phyloP scores from a whole-genome alignment of 2,113 vertebrate genomes.

The Scophthalmus maximus region DNA sequence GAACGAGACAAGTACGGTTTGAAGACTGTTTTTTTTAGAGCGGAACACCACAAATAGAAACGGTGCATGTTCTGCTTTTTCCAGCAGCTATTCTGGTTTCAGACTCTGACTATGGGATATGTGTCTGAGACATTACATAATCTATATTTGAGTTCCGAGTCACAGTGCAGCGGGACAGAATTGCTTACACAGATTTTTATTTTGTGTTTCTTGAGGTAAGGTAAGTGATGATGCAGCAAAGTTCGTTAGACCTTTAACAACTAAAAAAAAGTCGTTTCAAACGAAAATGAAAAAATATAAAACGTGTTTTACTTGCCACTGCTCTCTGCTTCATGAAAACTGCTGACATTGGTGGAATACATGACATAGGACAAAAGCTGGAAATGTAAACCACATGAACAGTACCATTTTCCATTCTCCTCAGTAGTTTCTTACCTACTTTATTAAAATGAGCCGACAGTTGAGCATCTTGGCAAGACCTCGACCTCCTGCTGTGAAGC shows the following conservation, averaged over 20 bases:
- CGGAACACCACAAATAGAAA: constrained; percentile 43
- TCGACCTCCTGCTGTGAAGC: constrained; percentile 7
- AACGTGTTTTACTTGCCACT: background rate
- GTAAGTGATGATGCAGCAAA: constrained; percentile 39
- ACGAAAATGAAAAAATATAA: constrained; percentile 9
- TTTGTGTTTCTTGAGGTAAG: constrained; percentile 25
- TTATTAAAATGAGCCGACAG: constrained; percentile 3
- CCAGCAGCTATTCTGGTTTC: constrained; percentile 53
- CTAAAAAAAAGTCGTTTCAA: background rate
- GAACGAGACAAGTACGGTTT: constrained; percentile 42
- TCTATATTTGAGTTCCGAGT: constrained; percentile 33
- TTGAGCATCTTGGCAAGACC: background rate
- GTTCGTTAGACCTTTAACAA: no score
- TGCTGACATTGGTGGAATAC: constrained; percentile 27
- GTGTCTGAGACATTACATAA: constrained; percentile 57
- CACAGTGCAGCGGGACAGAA: constrained; percentile 30
- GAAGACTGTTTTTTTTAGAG: constrained; percentile 35
- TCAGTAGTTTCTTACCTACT: constrained; percentile 10
- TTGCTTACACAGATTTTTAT: constrained; percentile 23
- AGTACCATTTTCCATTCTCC: constrained; percentile 7
- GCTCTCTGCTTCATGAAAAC: background rate
- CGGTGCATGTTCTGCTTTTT: constrained; percentile 43
- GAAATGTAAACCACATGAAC: constrained; percentile 7
- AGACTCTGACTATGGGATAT: constrained; percentile 38
- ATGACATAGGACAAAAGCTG: background rate